Evolutionary conservation across 1,140 invertebrate genomes (phyloP).

Genomic region (Sycophaga agraensis): DNA sequence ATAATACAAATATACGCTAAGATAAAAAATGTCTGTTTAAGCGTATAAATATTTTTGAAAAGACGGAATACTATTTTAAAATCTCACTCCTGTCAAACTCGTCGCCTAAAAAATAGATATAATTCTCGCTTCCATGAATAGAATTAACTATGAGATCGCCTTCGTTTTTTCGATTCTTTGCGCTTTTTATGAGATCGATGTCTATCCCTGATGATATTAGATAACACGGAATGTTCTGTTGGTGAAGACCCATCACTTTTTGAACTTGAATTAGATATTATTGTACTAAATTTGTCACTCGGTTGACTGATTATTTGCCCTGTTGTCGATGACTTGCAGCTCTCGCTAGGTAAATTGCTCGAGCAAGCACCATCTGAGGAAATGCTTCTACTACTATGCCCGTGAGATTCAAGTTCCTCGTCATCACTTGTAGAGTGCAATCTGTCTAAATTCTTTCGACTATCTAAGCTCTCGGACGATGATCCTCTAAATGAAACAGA

Average conservation of each 20-base stretch:
- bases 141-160: constrained; percentile 34
- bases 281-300: constrained; percentile 16
- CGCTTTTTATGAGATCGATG: constrained; percentile 30
- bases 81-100: constrained; percentile 7
- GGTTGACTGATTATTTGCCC: constrained; percentile 27
- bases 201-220: constrained; percentile 28
- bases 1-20: not conserved
- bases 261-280: constrained; percentile 23
- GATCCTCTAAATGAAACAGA: not conserved
- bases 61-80: constrained; percentile 15
- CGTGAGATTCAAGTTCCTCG: not conserved
- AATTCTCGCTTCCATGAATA: not conserved
- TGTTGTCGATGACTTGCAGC: not conserved
- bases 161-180: constrained; percentile 32
- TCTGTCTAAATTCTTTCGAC: not conserved
- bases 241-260: constrained; percentile 29
- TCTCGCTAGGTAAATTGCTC: not conserved
- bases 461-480: not conserved
- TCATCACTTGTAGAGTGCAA: not conserved
- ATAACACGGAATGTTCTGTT: constrained; percentile 39
- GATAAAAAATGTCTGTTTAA: constrained; percentile 1
- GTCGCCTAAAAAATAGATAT: constrained; percentile 9
- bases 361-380: not conserved
- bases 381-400: not conserved
- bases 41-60: not conserved